A percentile compares a stretch with the other conserved stretches of the same genome.
Evolutionary conservation across 2,113 vertebrate genomes (phyloP).

Genomic region (Cyphomyrus discorhynchus): DNA sequence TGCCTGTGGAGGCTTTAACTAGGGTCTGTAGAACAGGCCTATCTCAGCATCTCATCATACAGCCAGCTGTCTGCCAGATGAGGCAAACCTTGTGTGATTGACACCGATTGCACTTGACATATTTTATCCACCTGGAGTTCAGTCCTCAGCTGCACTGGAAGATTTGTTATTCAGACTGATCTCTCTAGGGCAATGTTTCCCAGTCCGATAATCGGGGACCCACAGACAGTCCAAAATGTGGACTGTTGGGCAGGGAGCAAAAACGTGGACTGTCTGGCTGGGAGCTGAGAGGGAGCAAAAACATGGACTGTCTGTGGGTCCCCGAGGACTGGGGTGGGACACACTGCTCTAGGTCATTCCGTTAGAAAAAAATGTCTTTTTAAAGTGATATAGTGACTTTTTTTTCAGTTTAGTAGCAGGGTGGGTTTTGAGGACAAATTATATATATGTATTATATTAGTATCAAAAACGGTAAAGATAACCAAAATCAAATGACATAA

Average conservation of each 20-base stretch:
- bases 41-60: slow-evolving; percentile 13
- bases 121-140: background rate
- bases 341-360: background rate
- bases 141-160: background rate
- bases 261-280: background rate
- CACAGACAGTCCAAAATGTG: background rate
- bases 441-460: background rate
- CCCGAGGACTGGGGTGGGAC: background rate
- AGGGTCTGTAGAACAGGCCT: background rate
- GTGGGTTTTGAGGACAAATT: background rate
- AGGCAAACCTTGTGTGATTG: slow-evolving; percentile 9
- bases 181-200: background rate
- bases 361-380: no score
- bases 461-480: background rate
- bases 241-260: background rate
- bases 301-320: background rate
- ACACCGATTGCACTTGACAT: background rate
- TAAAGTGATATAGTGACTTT: background rate
- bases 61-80: slow-evolving; percentile 22
- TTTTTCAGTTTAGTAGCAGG: background rate
- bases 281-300: background rate
- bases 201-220: background rate
- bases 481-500: background rate
- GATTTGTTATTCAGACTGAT: background rate
- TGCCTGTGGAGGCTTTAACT: background rate